Base-by-base conservation (phyloP, 1,140 invertebrate genomes). In the Cotesia typhae region DNA sequence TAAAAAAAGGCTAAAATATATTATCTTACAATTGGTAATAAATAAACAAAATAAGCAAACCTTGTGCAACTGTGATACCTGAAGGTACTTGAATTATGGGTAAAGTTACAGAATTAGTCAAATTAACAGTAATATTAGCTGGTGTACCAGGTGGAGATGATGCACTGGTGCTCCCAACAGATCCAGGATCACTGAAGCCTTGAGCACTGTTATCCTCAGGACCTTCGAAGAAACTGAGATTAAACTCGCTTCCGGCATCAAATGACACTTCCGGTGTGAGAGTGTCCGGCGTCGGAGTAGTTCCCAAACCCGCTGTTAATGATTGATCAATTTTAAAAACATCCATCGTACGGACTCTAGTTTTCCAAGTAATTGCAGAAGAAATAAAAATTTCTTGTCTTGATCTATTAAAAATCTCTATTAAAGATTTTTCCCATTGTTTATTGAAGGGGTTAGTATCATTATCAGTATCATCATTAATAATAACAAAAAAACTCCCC, bases 211-310 rank as follows among this genome's bases (percentile, higher is more conserved):
- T 89, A 79, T 91, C 91, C 80, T 90, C 90, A 41, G 90, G 89
- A 38, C 88, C 89, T 85, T 93, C 92, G 86, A 94, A 94, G 87
- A 93, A 94, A 86, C 92, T 91, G 78, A 93, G 87, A 87, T 93
- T 93, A 82, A 94, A 93, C 82, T 93, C 92, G 67, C 90, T 90
- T 82, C 91, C 91, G 77, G 92, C 91, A 86, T 92, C 91, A 81
- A 93, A 93, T 74, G 89, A 88, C 76, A 92, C 91, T 84, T 92
- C 90, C 72, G 91, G 89, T 74, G 90, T 88, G 68, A 90, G 87
- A 79, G 89, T 90, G 77, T 91, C 89, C 77, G 88, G 88, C 73
- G 88, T 86, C 80, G 89, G 89, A 71, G 87, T 87, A 82, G 83
- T 88, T 79, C 89, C 89, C 79, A 90, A 80, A 81, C 88, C 87